These are phyloP conservation scores for Ptiloglossa arizonensis DNA, from an alignment of 1,140 invertebrate species.

Conservation along the genomic window DNA sequence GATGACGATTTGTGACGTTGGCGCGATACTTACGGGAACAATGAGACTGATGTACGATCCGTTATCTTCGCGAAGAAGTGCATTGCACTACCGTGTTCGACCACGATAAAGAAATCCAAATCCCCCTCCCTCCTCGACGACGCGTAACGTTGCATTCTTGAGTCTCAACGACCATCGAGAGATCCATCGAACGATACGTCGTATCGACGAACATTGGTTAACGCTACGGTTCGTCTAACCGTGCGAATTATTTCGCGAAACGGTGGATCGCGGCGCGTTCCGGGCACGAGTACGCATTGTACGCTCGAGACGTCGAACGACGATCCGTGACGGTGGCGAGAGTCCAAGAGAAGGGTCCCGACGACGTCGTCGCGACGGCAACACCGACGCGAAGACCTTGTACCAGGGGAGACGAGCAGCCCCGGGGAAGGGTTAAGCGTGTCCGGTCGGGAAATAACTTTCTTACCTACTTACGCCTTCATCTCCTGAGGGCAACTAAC, in stretches of 20 bases:
- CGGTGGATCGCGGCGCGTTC: neutral
- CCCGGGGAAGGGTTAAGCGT: constrained; percentile 76
- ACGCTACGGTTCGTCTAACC: too few species aligned
- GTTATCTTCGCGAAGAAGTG: constrained; percentile 54
- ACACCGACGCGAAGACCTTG: constrained; percentile 41
- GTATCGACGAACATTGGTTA: too few species aligned
- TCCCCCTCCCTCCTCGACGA: too few species aligned
- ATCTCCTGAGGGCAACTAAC: constrained; percentile 78
- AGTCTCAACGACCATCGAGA: too few species aligned
- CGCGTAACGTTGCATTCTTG: too few species aligned
- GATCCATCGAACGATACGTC: too few species aligned
- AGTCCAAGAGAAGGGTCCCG: constrained; percentile 48
- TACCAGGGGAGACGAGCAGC: constrained; percentile 48
- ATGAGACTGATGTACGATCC: constrained; percentile 46
- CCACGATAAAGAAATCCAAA: constrained; percentile 4
- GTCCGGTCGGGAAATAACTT: constrained; percentile 82
- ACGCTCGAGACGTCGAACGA: neutral
- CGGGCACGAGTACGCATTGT: neutral
- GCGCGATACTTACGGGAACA: constrained; percentile 61
- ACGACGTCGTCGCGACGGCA: constrained; percentile 17
- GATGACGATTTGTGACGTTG: constrained; percentile 66
- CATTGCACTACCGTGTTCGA: neutral
- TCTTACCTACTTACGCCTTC: constrained; percentile 81
- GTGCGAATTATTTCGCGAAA: too few species aligned
- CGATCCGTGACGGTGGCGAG: constrained; percentile 55